A percentile compares a stretch with the other conserved stretches of the same genome.
These are phyloP conservation scores for Ectobius pallidus DNA, from an alignment of 2,888 invertebrate species.

Conservation along the genomic window DNA sequence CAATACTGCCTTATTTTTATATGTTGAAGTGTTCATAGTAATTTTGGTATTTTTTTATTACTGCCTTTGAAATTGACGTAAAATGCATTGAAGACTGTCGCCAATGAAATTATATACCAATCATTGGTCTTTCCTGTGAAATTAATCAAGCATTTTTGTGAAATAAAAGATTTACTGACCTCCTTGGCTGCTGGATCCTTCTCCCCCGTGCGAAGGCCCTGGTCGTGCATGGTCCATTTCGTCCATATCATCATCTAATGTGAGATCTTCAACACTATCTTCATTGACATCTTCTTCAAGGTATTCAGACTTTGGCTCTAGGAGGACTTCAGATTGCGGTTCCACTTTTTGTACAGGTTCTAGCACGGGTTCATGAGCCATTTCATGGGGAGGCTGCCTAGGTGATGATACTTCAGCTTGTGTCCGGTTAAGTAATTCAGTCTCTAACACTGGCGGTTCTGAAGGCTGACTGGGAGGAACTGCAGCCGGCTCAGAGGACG, in stretches of 20 bases:
- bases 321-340: constrained; percentile 51
- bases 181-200: constrained; percentile 49
- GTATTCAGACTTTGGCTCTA: constrained; percentile 79
- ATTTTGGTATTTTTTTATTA: too few species aligned
- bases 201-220: constrained; percentile 63
- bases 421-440: constrained; percentile 12
- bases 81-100: too few species aligned
- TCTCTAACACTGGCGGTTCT: constrained; percentile 3
- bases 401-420: constrained; percentile 34
- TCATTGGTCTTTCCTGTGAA: too few species aligned
- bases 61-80: too few species aligned
- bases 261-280: constrained; percentile 84
- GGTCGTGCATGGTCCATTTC: constrained; percentile 71
- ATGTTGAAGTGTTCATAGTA: too few species aligned
- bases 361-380: constrained; percentile 36
- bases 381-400: constrained; percentile 11
- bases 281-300: constrained; percentile 70
- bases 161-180: constrained; percentile 54
- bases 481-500: constrained; percentile 25
- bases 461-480: constrained; percentile 4
- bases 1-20: too few species aligned
- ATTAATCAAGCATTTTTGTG: too few species aligned
- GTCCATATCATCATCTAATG: constrained; percentile 73
- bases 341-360: constrained; percentile 39
- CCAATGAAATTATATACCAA: too few species aligned